phyloP scores from a whole-genome alignment of 30 jellyfish, hydroid and myxozoan species.

The Calvadosia cruxmelitensis region DNA sequence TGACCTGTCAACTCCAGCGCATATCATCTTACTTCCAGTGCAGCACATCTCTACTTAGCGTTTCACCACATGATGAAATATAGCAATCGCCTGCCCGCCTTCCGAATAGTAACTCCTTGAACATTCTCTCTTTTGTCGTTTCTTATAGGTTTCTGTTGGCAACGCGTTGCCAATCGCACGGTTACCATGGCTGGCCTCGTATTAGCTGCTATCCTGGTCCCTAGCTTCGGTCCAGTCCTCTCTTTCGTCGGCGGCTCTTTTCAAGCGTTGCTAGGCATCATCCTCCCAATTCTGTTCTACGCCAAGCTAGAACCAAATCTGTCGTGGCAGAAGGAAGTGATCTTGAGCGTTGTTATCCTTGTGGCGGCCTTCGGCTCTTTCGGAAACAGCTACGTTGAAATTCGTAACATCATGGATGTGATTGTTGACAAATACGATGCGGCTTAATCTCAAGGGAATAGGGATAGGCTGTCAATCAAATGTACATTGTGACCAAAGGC shows the following conservation, averaged over 20 bases:
- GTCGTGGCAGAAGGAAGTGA: slow-evolving; percentile 26
- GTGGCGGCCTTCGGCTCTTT: slow-evolving; percentile 58
- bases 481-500: too few relatives aligned
- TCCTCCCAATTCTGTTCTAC: slow-evolving; percentile 73
- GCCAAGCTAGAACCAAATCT: slow-evolving; percentile 31
- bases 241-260: slow-evolving; percentile 91
- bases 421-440: slow-evolving; percentile 47
- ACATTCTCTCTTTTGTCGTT: not conserved
- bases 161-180: slow-evolving; percentile 56
- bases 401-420: slow-evolving; percentile 50
- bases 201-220: slow-evolving; percentile 43
- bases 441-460: too few relatives aligned
- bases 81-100: too few relatives aligned
- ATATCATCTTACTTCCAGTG: too few relatives aligned
- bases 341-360: slow-evolving; percentile 26
- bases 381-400: slow-evolving; percentile 78
- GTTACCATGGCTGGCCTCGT: slow-evolving; percentile 33
- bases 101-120: slow-evolving; percentile 12
- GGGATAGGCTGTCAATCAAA: too few relatives aligned
- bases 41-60: too few relatives aligned
- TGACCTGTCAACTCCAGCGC: too few relatives aligned
- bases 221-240: slow-evolving; percentile 84
- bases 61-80: too few relatives aligned
- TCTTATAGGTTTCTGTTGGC: slow-evolving; percentile 68
- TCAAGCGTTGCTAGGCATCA: slow-evolving; percentile 61